Evolutionary conservation across 2,113 vertebrate species (phyloP), one percentile per base, ranked within the genome.

Genomic region (Ahaetulla prasina): DNA sequence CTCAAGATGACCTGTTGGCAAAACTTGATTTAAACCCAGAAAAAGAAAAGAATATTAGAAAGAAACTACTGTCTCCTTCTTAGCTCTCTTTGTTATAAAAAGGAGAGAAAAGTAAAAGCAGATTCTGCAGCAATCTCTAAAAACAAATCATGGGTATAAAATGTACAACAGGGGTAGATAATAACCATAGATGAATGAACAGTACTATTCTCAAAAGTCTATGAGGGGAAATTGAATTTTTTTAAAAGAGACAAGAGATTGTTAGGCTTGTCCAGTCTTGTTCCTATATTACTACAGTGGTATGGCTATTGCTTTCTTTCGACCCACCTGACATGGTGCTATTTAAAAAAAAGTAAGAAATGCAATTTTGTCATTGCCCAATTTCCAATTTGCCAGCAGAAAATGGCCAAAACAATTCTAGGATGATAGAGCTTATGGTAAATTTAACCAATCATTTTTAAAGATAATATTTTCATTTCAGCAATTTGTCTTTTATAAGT

Each of bases 401-500:
- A 89, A 45, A 27, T 8, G 35, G 7, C 22, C 23, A 55, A 54
- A 54, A 88, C 50, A n/a, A 4, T 53, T n/a, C 30, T 35, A 20
- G 49, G 23, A 4, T 35, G 30, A 52, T 35, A 22, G 2, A 20
- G 2, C 2, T 87, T 52, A 8, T 25, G 16, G 20, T 35, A 50
- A 35, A 87, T 87, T 87, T 53, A 35, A 87, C 30, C 49, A 52
- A 22, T 53, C 50, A 53, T 35, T 35, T 87, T 43, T 25, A 23
- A 55, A 85, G 45, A 95, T 93, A 97, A 95, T 55, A 20, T 0
- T 23, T 23, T 55, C 0, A n/a, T 39, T 9, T 39, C 4, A n/a
- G 10, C 20, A 52, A 50, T 16, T 63, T 87, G 43, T 27, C 54
- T 49, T 91, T 85, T 30, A 85, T 55, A 54, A 85, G 39, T 85